Evolutionary conservation across 2,113 vertebrate species (phyloP).

Genomic region (Eptatretus burgeri): DNA sequence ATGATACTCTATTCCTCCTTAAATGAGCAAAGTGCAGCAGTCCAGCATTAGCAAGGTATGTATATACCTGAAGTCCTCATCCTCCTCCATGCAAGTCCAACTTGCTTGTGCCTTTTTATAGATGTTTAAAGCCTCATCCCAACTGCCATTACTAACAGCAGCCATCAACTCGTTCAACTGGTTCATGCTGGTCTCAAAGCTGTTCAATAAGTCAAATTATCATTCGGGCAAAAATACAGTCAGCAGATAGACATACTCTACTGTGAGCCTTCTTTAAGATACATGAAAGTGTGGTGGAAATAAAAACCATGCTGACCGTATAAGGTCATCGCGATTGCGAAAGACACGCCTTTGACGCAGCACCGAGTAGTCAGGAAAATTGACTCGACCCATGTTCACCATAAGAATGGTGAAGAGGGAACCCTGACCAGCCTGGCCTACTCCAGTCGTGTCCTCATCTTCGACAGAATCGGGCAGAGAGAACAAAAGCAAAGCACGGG

Average conservation of each 20-base stretch:
- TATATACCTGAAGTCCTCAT: background rate
- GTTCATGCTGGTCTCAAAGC: background rate
- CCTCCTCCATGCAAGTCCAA: background rate
- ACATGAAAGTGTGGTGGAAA: background rate
- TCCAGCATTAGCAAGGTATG: background rate
- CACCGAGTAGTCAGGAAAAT: constrained; percentile 42
- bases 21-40: background rate
- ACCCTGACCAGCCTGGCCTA: constrained; percentile 45
- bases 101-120: background rate
- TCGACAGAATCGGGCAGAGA: constrained; percentile 37
- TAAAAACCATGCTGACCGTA: constrained; percentile 22
- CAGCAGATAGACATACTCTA: background rate
- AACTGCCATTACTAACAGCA: background rate
- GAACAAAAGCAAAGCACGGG: constrained; percentile 49
- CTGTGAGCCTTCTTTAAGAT: background rate
- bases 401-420: constrained; percentile 47
- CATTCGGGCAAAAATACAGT: background rate
- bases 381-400: constrained; percentile 39
- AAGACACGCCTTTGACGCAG: constrained; percentile 32
- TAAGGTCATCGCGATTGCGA: constrained; percentile 48
- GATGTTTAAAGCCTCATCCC: background rate
- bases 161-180: background rate
- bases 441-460: constrained; percentile 44
- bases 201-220: background rate
- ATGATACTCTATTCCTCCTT: background rate